Conservation (phyloP, 92 coral and sea anemone species). For the Hydrozoanthus gracilis region DNA sequence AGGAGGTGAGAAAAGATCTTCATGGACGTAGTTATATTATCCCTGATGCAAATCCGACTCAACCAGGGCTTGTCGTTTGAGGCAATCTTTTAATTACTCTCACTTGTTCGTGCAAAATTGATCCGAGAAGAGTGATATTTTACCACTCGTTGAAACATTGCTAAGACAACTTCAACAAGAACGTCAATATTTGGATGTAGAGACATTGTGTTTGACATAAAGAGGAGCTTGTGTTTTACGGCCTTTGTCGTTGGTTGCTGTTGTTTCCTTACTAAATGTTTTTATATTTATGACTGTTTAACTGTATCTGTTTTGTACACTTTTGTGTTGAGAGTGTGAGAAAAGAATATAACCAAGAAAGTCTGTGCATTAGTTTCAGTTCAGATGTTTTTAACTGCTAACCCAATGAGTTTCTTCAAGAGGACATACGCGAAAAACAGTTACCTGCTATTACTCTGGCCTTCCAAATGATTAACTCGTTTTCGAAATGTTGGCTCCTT, state of each 20-base stretch:
- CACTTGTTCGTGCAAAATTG: too few species aligned
- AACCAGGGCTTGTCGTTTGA: too few species aligned
- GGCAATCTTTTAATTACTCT: too few species aligned
- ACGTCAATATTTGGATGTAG: neutral
- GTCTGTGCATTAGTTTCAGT: neutral
- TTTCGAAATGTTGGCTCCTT: too few species aligned
- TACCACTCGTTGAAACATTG: too few species aligned
- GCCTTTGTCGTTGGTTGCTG: constrained; percentile 11
- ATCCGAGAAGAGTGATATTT: too few species aligned
- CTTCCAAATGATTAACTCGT: neutral
- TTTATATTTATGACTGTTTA: neutral
- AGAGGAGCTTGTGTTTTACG: neutral
- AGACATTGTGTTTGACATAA: neutral
- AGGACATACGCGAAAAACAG: too few species aligned
- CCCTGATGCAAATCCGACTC: too few species aligned
- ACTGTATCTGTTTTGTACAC: neutral
- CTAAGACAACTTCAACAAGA: neutral
- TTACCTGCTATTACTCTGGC: neutral
- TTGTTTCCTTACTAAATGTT: constrained; percentile 7
- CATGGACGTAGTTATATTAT: too few species aligned
- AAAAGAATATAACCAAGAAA: neutral
- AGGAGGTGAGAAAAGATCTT: constrained; percentile 64
- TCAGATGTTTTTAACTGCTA: neutral
- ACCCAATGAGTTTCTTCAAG: neutral
- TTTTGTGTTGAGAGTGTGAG: neutral